phyloP scores from a whole-genome alignment of 2,888 invertebrate genomes.

The Troglohyphantes excavatus region DNA sequence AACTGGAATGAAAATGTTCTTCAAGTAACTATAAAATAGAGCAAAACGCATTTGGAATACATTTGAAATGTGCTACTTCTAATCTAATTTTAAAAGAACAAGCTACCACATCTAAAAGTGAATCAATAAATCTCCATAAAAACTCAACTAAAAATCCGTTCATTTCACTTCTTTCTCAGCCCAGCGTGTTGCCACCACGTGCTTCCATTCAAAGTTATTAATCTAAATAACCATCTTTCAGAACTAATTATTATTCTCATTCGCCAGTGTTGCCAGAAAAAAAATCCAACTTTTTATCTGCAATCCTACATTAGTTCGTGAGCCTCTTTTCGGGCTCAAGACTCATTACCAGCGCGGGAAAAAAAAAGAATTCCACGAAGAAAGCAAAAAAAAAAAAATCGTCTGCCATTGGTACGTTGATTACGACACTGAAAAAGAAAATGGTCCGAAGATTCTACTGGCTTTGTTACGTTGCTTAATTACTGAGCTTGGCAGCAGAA shows the following conservation, averaged over 20 bases:
- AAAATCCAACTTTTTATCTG: constrained; percentile 15
- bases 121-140: background rate
- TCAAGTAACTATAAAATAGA: too few species aligned
- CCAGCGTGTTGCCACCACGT: background rate
- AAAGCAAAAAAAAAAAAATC: constrained; percentile 28
- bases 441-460: background rate
- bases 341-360: constrained; percentile 31
- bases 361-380: background rate
- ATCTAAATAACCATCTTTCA: constrained; percentile 69
- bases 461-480: constrained; percentile 50
- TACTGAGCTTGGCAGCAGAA: constrained; percentile 9
- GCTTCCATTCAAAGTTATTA: constrained; percentile 31
- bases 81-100: too few species aligned
- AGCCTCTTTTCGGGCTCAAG: constrained; percentile 6
- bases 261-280: background rate
- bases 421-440: constrained; percentile 23
- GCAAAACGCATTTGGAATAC: too few species aligned
- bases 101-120: background rate
- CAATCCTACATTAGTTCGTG: constrained; percentile 17
- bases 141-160: background rate
- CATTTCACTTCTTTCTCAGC: background rate
- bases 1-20: too few species aligned
- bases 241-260: constrained; percentile 62
- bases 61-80: too few species aligned
- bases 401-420: constrained; percentile 52